Evolutionary conservation across 2,113 vertebrate genomes (phyloP), one percentile per base, ranked within the genome.

Genomic region (Pseudopipra pipra): DNA sequence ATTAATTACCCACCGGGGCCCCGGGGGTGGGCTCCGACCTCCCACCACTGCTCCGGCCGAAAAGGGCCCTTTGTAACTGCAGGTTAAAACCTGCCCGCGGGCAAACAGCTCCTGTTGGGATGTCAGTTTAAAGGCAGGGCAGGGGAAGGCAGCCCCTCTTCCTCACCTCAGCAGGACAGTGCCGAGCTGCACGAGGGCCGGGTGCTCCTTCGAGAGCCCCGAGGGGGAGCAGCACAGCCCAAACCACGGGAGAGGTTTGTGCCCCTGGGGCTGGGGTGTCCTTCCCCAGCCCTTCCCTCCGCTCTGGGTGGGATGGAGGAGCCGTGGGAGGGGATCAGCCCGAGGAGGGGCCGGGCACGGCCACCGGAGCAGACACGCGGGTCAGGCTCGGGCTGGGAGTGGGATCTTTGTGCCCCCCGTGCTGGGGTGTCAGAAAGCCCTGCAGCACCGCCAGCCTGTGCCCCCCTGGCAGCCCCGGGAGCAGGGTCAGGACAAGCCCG

Each of bases 261-360:
- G 33, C 4, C 37, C 30, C 14, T 35, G 21, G 41, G 65, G 46
- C 66, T 33, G 70, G 12, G 0, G 3, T 37, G 62, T 66, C 80
- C 52, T 51, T 51, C n/a, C 33, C 31, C 31, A 27, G 70, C 41
- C 19, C 55, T 63, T 62, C 23, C 35, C 66, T 56, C 46, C 0
- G 0, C 39, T 25, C 17, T 8, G 27, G 10, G 65, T 2, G 2
- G 54, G 82, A 44, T 28, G 28, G 21, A 33, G 59, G 85, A 51
- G 67, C 17, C 35, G 12, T 3, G 63, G 37, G 16, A 3, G 37
- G 28, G 51, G 37, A 62, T 31, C 41, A n/a, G 41, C 61, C 37
- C 1, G 0, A 35, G 54, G 39, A 66, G 44, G 16, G n/a, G 65
- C 47, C 1, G 1, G 35, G 13, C 22, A 28, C 0, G 4, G 54